Conservation (phyloP, 2,888 invertebrate species). For the Ophonus ardosiacus region DNA sequence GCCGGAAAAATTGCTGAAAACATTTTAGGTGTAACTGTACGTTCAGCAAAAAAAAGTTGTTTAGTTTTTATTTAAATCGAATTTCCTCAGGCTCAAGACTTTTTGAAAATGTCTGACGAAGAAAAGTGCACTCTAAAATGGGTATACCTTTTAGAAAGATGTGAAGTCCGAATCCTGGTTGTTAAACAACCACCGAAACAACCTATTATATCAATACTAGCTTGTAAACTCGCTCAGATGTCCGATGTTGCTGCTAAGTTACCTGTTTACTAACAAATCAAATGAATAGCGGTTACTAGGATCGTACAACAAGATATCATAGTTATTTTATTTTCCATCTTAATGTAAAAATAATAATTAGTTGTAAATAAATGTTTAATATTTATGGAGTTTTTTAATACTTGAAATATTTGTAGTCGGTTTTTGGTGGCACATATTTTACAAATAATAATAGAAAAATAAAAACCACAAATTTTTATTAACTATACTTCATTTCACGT, state of each 20-base stretch:
- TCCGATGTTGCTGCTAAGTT: conserved; percentile 72
- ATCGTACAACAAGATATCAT: neutral
- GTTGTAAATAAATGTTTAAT: neutral
- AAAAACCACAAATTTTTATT: too few species aligned
- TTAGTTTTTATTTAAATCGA: neutral
- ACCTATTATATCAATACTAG: conserved; percentile 73
- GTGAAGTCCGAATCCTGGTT: conserved; percentile 78
- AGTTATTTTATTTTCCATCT: neutral
- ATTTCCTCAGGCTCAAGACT: conserved; percentile 76
- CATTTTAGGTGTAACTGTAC: too few species aligned
- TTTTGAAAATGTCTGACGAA: conserved; percentile 77
- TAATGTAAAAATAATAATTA: too few species aligned
- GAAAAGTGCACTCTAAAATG: conserved; percentile 80
- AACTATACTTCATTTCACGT: too few species aligned
- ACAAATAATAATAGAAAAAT: too few species aligned
- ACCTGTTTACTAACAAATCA: conserved; percentile 72
- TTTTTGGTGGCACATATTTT: too few species aligned
- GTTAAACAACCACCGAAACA: too few species aligned
- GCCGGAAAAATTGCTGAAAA: conserved; percentile 77
- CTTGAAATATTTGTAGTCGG: too few species aligned
- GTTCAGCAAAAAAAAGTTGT: too few species aligned
- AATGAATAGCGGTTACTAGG: neutral
- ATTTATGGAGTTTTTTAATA: neutral
- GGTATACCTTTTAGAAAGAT: conserved; percentile 83
- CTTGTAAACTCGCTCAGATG: conserved; percentile 71